Evolutionary conservation across 2,888 invertebrate genomes (phyloP).

Genomic region (Endotricha flammealis): DNA sequence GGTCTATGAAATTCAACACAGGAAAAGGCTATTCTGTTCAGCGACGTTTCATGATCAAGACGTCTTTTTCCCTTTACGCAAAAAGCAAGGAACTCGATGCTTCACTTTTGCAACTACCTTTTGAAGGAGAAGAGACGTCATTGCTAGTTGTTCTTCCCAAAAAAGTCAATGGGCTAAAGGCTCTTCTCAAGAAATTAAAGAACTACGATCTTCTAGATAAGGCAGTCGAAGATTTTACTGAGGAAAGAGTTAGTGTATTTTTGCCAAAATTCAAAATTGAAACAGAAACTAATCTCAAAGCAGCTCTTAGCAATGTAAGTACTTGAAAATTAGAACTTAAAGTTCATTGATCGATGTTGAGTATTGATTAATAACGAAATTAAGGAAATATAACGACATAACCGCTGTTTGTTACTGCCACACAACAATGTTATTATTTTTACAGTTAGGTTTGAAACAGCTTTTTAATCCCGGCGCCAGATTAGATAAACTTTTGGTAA

Average conservation of each 20-base stretch:
- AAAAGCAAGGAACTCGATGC: conserved; percentile 50
- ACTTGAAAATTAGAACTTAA: too few species aligned
- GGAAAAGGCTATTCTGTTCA: conserved; percentile 71
- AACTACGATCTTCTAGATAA: conserved; percentile 50
- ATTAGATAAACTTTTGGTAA: conserved; percentile 80
- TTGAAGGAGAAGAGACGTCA: conserved; percentile 81
- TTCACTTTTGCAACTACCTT: conserved; percentile 81
- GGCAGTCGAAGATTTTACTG: conserved; percentile 53
- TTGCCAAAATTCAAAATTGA: conserved; percentile 90
- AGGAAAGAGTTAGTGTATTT: conserved; percentile 77
- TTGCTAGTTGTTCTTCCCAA: conserved; percentile 87
- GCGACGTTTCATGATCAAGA: conserved; percentile 83
- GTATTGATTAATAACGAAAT: too few species aligned
- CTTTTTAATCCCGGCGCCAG: too few species aligned
- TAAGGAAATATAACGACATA: too few species aligned
- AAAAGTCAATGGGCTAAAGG: conserved; percentile 79
- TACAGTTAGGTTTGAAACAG: too few species aligned
- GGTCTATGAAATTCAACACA: conserved; percentile 80
- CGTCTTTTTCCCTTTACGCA: conserved; percentile 55
- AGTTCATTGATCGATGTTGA: too few species aligned
- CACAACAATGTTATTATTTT: too few species aligned
- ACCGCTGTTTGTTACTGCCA: too few species aligned
- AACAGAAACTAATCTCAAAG: conserved; percentile 80
- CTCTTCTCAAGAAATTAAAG: conserved; percentile 79
- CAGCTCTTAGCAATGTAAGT: conserved; percentile 79